Evolutionary conservation across 2,113 vertebrate genomes (phyloP), one percentile per base, ranked within the genome.

Genomic region (Microcebus griseorufus): DNA sequence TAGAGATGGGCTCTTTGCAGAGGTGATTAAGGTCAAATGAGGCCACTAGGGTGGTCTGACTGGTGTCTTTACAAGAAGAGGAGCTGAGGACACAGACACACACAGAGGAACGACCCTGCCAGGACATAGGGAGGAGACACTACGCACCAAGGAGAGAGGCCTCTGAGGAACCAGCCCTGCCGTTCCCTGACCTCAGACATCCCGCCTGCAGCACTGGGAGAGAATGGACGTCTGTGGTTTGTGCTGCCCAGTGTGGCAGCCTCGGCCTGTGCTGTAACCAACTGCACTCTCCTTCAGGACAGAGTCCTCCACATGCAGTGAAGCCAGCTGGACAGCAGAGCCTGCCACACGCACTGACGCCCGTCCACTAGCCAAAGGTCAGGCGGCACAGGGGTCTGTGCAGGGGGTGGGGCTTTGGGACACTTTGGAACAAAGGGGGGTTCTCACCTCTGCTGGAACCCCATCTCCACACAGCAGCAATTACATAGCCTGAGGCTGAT

Each of bases 311-410:
- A 11, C 8, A 6, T 6, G 7, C 4, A 6, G 9, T 25, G 34
- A 45, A 75, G 25, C 18, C 48, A 34, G 2, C 13, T 25, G 23
- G 6, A 25, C 4, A 9, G 20, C 12, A 67, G n/a, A 34, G 53
- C 17, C 16, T 42, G 8, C 25, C 9, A 51, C 29, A 7, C 32
- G 23, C 17, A 14, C 14, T 1, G 6, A 14, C 2, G 6, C 3
- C 45, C 60, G 34, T 51, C 9, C 9, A 10, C 18, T 20, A 27
- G 29, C n/a, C 29, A 10, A 39, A 67, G 79, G 32, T 4, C 9
- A 29, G 18, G 70, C 29, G 32, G 27, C 34, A 39, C 22, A 29
- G 23, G 39, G 45, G 45, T 29, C 29, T 12, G 25, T 62, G 25
- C 60, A 22, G 55, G 20, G 2, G 73, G 45, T 2, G 17, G 13